Conservation (phyloP, 2,888 invertebrate species). For the Dimorphilus gyrociliatus region DNA sequence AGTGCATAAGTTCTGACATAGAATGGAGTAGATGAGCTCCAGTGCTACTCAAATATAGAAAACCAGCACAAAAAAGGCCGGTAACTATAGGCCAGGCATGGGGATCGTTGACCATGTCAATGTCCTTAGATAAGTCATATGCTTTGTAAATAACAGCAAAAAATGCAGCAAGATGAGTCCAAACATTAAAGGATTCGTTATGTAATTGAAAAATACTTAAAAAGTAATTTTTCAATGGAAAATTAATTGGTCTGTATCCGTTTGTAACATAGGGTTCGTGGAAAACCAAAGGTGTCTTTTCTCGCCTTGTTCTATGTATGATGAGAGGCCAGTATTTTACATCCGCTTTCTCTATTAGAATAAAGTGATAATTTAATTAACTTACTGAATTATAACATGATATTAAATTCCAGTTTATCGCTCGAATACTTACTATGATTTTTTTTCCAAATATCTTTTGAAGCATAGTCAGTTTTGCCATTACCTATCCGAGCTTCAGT, state of each 20-base stretch:
- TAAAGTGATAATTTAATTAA: too few relatives aligned
- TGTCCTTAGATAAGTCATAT: slow-evolving; percentile 16
- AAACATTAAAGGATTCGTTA: slow-evolving; percentile 34
- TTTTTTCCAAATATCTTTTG: too few relatives aligned
- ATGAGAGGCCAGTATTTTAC: too few relatives aligned
- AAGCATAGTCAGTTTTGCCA: too few relatives aligned
- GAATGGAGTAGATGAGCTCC: slow-evolving; percentile 30
- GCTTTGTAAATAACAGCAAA: slow-evolving; percentile 12
- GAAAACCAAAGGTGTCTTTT: slow-evolving; percentile 26
- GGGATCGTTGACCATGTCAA: slow-evolving; percentile 23
- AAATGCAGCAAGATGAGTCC: slow-evolving; percentile 29
- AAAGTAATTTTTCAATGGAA: slow-evolving; percentile 29
- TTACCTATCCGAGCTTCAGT: too few relatives aligned
- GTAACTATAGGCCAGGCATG: slow-evolving; percentile 30
- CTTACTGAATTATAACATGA: too few relatives aligned
- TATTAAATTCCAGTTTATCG: too few relatives aligned
- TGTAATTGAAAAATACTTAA: slow-evolving; percentile 30
- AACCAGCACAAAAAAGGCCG: slow-evolving; percentile 19
- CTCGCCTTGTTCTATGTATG: slow-evolving; percentile 15
- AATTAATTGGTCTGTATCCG: slow-evolving; percentile 29
- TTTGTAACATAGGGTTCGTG: slow-evolving; percentile 30
- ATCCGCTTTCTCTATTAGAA: too few relatives aligned
- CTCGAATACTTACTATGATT: too few relatives aligned
- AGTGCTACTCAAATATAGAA: slow-evolving; percentile 25
- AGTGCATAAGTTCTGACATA: slow-evolving; percentile 29